Base-by-base conservation (phyloP, 2,113 vertebrate genomes). In the Campylorhamphus procurvoides region DNA sequence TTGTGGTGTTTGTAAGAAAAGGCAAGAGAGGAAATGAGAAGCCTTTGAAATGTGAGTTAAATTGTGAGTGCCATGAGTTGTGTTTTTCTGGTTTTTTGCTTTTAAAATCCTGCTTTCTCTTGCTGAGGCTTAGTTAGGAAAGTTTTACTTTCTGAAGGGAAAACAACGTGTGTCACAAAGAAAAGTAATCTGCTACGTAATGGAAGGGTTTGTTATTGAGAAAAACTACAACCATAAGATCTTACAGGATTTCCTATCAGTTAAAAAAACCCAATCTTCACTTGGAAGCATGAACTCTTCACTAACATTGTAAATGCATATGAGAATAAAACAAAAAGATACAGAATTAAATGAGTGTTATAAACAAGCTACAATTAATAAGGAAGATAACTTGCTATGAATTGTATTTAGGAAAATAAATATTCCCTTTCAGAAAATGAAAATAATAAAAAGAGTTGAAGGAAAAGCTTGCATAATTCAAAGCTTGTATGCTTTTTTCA, bases 31-130 rank as follows among this genome's bases (percentile, higher is more conserved):
- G 96, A 97, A 96, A 89, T 92, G 73, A 92, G 88, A 92, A 72
- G 47, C 12, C 89, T 96, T 95, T 96, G 90, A 95, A 90, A 90
- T 68, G n/a, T 53, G 86, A 92, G 60, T 86, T 95, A 87, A 93
- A 89, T 81, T 1, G 0, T 0, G 14, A 95, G 17, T 78, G 37
- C 79, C 16, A 4, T 33, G 79, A 60, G 18, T 87, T 42, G 24
- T 84, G 31, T 85, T 91, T 87, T 78, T 84, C 74, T 88, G 1
- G 1, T 0, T 47, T 90, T 91, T 84, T 71, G 13, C 53, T 89
- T 58, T 84, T 90, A 78, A 92, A 91, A 84, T 81, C 80, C 73
- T 5, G 2, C 63, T 92, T 93, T 96, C 68, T 92, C 25, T 92
- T 84, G 44, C 49, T 87, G 74, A 82, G 59, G 58, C 47, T 81